These are phyloP conservation scores for Coreoperca whiteheadi DNA, from an alignment of 2,113 vertebrate genomes.

Conservation along the genomic window DNA sequence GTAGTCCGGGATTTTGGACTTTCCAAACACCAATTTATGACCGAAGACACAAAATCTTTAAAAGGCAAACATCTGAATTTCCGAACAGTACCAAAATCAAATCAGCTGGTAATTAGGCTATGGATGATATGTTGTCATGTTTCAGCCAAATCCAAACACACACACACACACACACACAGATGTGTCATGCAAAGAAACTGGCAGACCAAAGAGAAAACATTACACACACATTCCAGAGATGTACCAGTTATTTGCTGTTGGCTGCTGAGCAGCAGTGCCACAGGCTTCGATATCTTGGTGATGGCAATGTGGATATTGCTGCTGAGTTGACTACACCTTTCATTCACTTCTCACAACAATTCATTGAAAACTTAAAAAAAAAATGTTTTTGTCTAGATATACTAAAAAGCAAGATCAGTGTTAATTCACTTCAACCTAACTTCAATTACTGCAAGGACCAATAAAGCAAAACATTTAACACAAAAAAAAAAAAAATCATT, in stretches of 20 bases:
- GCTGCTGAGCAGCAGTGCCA: not conserved
- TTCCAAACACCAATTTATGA: not conserved
- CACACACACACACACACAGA: not conserved
- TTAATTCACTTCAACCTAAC: not conserved
- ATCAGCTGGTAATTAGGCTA: not conserved
- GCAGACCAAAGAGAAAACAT: not conserved
- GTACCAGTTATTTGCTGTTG: not conserved
- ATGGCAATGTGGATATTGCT: not conserved
- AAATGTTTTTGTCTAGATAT: not conserved
- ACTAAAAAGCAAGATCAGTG: not conserved
- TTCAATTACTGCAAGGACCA: too few relatives aligned
- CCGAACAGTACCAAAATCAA: not conserved
- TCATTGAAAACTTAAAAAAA: not conserved
- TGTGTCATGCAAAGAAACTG: not conserved
- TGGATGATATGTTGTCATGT: not conserved
- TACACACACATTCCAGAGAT: not conserved
- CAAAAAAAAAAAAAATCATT: not conserved
- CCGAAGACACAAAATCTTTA: not conserved
- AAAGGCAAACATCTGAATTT: not conserved
- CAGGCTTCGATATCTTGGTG: not conserved
- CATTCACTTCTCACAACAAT: not conserved
- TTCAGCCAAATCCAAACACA: not conserved
- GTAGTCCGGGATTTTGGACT: not conserved
- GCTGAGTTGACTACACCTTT: not conserved
- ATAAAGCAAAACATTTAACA: not conserved